Conservation (phyloP, 2,113 vertebrate species). For the Callaeas wilsoni region DNA sequence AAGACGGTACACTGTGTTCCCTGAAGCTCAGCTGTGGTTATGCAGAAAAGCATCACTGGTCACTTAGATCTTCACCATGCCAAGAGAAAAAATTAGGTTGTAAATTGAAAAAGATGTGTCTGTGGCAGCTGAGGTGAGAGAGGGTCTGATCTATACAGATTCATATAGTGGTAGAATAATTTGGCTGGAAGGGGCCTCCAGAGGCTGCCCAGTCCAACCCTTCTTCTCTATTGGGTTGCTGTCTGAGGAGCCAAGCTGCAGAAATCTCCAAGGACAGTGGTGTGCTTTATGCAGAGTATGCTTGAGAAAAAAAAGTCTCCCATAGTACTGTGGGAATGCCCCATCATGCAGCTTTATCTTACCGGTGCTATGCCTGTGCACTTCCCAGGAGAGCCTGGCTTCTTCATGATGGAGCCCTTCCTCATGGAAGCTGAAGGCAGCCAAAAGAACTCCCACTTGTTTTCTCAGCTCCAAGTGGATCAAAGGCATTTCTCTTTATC, state of each 20-base stretch:
- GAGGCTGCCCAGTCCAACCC: not conserved
- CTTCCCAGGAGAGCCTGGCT: not conserved
- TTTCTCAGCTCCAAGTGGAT: not conserved
- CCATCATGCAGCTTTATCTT: not conserved
- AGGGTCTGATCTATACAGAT: not conserved
- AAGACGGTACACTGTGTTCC: not conserved
- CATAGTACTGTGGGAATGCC: not conserved
- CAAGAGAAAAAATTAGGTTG: not conserved
- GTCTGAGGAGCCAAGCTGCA: not conserved
- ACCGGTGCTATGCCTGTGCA: not conserved
- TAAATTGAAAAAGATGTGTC: not conserved
- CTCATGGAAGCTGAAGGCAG: not conserved
- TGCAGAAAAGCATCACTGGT: rapidly evolving
- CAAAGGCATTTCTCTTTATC: not conserved
- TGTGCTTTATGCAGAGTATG: not conserved
- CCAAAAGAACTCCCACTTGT: not conserved
- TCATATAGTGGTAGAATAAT: not conserved
- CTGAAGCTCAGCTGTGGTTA: not conserved
- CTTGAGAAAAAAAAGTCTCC: not conserved
- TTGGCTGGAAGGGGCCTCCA: not conserved
- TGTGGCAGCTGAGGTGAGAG: not conserved
- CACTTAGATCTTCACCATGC: not conserved
- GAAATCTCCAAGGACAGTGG: not conserved
- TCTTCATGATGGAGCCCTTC: not conserved
- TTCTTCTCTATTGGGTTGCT: not conserved